A percentile compares a stretch with the other conserved stretches of the same genome.
These are phyloP conservation scores for Pherbina coryleti DNA, from an alignment of 2,888 invertebrate genomes.

Conservation along the genomic window DNA sequence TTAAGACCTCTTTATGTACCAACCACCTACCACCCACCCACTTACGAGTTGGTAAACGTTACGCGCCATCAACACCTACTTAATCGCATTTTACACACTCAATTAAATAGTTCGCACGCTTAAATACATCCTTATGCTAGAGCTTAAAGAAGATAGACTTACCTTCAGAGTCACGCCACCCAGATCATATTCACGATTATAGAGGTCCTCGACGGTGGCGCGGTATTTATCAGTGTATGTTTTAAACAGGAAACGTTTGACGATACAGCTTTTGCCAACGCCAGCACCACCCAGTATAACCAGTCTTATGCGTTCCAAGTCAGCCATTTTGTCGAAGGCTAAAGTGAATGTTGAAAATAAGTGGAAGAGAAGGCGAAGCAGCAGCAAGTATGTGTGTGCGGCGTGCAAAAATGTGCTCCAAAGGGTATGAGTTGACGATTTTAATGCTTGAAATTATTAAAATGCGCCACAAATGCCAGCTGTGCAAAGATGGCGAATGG, in stretches of 20 bases:
- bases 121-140: neutral
- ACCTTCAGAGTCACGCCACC: slow-evolving; percentile 83
- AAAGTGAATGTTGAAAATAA: neutral
- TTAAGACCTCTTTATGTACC: neutral
- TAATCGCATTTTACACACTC: slow-evolving; percentile 3
- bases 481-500: too few species aligned
- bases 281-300: slow-evolving; percentile 86
- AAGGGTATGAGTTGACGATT: too few species aligned
- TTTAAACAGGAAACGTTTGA: slow-evolving; percentile 84
- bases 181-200: slow-evolving; percentile 85
- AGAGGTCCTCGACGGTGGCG: slow-evolving; percentile 90
- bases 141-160: slow-evolving; percentile 49
- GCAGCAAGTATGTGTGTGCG: too few species aligned
- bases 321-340: slow-evolving; percentile 72
- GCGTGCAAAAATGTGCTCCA: too few species aligned
- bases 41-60: neutral
- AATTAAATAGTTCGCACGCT: neutral
- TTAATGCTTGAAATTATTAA: too few species aligned
- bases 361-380: too few species aligned
- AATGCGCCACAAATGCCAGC: too few species aligned
- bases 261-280: slow-evolving; percentile 88
- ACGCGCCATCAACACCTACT: neutral
- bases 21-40: neutral
- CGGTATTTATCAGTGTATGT: slow-evolving; percentile 85
- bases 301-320: slow-evolving; percentile 83